Percentiles rank a stretch among this genome's conserved stretches.
phyloP scores from a whole-genome alignment of 2,113 vertebrate species.

The Chloropsis cyanopogon region DNA sequence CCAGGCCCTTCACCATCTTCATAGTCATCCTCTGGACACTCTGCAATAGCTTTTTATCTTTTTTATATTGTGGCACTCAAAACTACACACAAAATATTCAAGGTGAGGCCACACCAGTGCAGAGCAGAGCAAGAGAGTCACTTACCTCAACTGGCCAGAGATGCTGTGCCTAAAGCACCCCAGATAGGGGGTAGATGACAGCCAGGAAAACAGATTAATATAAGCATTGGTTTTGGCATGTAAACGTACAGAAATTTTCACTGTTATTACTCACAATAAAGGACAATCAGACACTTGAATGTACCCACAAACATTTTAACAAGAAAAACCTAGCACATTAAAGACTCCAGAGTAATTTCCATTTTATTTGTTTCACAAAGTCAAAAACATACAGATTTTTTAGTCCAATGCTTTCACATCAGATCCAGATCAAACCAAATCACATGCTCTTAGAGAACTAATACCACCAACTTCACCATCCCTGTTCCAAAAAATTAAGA shows the following conservation, averaged over 20 bases:
- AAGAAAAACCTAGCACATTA: background rate
- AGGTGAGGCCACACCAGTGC: background rate
- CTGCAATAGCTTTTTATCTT: background rate
- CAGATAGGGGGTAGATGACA: accelerated
- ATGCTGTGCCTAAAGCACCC: background rate
- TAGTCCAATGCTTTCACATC: conserved; percentile 3
- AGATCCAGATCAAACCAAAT: background rate
- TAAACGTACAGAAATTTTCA: background rate
- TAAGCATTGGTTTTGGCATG: background rate
- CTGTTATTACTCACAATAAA: background rate
- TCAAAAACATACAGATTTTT: conserved; percentile 5
- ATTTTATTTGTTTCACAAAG: conserved; percentile 39
- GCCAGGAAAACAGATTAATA: background rate
- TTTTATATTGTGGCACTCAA: background rate
- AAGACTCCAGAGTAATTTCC: background rate
- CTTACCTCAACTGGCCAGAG: background rate
- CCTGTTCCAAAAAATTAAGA: conserved; percentile 2
- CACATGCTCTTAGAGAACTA: background rate
- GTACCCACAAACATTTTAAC: background rate
- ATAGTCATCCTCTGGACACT: background rate
- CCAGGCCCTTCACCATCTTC: background rate
- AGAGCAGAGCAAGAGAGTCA: background rate
- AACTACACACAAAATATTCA: background rate
- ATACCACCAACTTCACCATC: background rate
- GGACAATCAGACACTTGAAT: background rate